phyloP scores from a whole-genome alignment of 2,888 invertebrate species.

The Stenchaetothrips biformis region DNA sequence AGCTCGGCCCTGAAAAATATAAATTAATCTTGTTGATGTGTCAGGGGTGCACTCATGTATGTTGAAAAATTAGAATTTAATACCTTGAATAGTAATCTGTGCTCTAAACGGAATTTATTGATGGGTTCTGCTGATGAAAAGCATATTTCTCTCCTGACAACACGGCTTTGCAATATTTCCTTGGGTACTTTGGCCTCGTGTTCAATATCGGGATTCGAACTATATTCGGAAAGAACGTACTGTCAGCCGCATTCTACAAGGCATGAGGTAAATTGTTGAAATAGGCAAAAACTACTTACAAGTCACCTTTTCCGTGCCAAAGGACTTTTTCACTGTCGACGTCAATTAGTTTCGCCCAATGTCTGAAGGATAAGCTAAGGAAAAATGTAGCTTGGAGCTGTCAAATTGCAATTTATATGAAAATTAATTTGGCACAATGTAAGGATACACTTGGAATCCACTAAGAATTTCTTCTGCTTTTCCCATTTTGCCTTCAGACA shows the following conservation, averaged over 20 bases:
- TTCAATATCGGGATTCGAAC: conserved; percentile 75
- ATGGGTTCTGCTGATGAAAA: conserved; percentile 88
- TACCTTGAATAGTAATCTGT: conserved; percentile 58
- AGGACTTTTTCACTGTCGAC: conserved; percentile 88
- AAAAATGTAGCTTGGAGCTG: background rate
- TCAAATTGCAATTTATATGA: background rate
- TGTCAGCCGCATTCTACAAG: too few relatives aligned
- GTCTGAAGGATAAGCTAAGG: conserved; percentile 52
- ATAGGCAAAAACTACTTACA: conserved; percentile 50
- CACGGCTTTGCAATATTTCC: conserved; percentile 88
- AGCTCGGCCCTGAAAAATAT: conserved; percentile 68
- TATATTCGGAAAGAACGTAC: conserved; percentile 34
- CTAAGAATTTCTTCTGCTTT: conserved; percentile 74
- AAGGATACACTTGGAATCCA: conserved; percentile 89
- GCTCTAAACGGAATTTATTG: conserved; percentile 94
- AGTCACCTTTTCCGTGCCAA: conserved; percentile 95
- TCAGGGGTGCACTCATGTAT: background rate
- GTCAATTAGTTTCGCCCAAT: conserved; percentile 97
- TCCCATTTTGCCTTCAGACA: background rate
- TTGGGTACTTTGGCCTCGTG: conserved; percentile 98
- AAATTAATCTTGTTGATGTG: conserved; percentile 23
- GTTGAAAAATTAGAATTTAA: background rate
- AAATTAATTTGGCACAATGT: background rate
- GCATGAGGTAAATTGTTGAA: background rate
- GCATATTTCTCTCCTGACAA: conserved; percentile 83